Base-by-base conservation (phyloP, 2,797 vertebrate genomes). In the Centropyge bicolor region DNA sequence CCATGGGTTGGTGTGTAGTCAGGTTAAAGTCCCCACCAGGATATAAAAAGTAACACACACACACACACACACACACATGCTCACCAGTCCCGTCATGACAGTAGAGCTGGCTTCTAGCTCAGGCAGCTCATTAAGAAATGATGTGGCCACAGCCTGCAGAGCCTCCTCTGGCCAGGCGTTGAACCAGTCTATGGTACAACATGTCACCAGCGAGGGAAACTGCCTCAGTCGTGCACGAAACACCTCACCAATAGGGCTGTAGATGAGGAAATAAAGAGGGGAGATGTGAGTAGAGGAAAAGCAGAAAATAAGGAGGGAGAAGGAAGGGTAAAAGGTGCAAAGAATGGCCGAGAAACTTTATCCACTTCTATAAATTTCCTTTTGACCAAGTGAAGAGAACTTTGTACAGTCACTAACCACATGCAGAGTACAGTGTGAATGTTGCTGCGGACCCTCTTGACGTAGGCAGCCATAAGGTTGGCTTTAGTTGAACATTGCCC, bases 161-260 rank as follows among this genome's bases (percentile, higher is more conserved):
- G 97, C 97, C 91, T 98, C 97, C 31, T 96, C 79, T n/a, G 98
- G 97, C 98, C 98, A 99, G 76, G 96, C 92, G 0, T 94, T 96
- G 93, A 98, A 99, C 97, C 98, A 99, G 93, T 98, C 96, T 6
- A 98, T 97, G 36, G 97, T 98, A 60, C 97, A 98, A 93, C 96
- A 98, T 62, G 96, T 99, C 86, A 98, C 96, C 2, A 98, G 93
- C 5, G 97, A 97, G 31, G 98, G 98, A 86, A 99, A 98, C 92
- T 98, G 97, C 74, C 98, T 95, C 80, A 99, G 87, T 31, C 95
- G 93, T 14, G 97, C 95, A 1, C 96, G 95, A 89, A 99, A 99
- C 67, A 97, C 92, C 81, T 99, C 97, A 81, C 98, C 97, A 0
- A 97, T 94, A 1, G 97, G 97, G 90, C 97, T 98, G 80, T 6